A percentile compares a stretch with the other conserved stretches of the same genome.
Conservation (phyloP, 2,888 invertebrate species). For the Ochropacha duplaris region DNA sequence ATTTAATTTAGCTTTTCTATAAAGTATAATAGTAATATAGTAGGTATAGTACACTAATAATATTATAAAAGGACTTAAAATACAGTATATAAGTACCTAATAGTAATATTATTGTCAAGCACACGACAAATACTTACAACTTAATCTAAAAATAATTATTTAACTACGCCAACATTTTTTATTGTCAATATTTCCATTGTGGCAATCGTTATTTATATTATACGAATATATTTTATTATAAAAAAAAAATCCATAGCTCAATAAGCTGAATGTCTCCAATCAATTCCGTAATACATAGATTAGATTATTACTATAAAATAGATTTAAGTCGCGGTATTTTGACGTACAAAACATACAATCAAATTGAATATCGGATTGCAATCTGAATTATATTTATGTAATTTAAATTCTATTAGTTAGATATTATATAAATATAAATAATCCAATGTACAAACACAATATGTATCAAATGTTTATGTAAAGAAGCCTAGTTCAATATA, state of each 20-base stretch:
- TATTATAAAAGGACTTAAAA: conserved; percentile 11
- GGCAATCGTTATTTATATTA: conserved; percentile 10
- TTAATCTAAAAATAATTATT: conserved; percentile 23
- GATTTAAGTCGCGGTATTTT: not conserved
- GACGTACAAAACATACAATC: not conserved
- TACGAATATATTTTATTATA: not conserved
- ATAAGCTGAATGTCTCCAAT: not conserved
- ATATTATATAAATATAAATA: conserved; percentile 15
- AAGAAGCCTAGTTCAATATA: not conserved
- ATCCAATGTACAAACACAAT: conserved; percentile 16
- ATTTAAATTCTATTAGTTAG: not conserved
- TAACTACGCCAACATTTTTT: conserved; percentile 46
- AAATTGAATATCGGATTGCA: not conserved
- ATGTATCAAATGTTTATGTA: not conserved
- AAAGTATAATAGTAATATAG: not conserved
- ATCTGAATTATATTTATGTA: not conserved
- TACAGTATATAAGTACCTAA: not conserved
- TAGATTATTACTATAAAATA: not conserved
- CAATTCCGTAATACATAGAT: not conserved
- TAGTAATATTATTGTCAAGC: conserved; percentile 17
- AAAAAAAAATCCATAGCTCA: not conserved
- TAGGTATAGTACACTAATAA: conserved; percentile 19
- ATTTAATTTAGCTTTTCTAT: not conserved
- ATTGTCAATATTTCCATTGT: conserved; percentile 19
- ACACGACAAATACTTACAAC: conserved; percentile 9